phyloP scores from a whole-genome alignment of 2,888 invertebrate species.

The Leuctra nigra region DNA sequence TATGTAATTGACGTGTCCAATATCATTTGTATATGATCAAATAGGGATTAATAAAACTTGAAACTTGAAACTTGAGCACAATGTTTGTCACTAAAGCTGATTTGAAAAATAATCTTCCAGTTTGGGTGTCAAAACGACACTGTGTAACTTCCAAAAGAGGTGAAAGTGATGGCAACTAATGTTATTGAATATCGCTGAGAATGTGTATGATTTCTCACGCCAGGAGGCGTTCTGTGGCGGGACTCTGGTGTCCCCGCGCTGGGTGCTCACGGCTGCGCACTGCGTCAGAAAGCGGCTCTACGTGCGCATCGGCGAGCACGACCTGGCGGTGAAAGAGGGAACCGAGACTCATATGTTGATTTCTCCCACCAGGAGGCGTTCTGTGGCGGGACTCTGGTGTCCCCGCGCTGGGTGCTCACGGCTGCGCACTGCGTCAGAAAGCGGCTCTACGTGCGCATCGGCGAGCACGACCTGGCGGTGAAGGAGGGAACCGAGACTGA shows the following conservation, averaged over 20 bases:
- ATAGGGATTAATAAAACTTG: no score
- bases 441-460: conserved; percentile 70
- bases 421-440: conserved; percentile 81
- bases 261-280: conserved; percentile 85
- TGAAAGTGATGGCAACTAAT: no score
- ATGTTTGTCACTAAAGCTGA: no score
- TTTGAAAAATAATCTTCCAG: no score
- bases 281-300: conserved; percentile 71
- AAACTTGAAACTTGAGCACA: no score
- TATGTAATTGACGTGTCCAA: no score
- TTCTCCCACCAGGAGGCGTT: conserved; percentile 73
- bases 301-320: conserved; percentile 81
- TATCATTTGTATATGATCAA: no score
- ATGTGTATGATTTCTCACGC: no score
- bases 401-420: conserved; percentile 76
- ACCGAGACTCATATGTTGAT: no score
- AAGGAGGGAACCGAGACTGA: conserved; percentile 72
- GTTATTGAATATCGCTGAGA: no score
- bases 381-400: conserved; percentile 80
- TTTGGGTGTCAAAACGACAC: no score
- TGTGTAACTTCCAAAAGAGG: no score
- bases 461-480: conserved; percentile 74
- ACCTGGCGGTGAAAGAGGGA: conserved; percentile 64
- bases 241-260: conserved; percentile 69
- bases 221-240: conserved; percentile 88